Evolutionary conservation across 2,888 invertebrate genomes (phyloP).

Genomic region (Boloria euphrosyne): DNA sequence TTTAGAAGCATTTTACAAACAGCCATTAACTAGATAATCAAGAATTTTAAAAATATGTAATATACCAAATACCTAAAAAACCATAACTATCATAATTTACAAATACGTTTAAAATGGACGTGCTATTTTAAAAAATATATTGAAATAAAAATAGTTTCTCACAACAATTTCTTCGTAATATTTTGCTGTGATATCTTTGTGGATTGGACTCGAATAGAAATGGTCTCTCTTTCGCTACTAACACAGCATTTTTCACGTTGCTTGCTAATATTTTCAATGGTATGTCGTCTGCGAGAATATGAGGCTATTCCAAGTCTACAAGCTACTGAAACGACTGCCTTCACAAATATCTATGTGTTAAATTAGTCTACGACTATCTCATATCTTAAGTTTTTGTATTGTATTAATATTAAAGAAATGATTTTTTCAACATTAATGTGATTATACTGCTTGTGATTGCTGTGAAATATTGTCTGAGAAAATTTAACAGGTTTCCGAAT

Average conservation of each 20-base stretch:
- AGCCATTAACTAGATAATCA: too few species aligned
- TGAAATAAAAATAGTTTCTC: conserved; percentile 31
- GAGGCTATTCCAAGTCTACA: conserved; percentile 18
- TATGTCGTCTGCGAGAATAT: conserved; percentile 23
- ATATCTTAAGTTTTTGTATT: neutral
- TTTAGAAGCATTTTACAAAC: neutral
- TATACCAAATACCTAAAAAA: too few species aligned
- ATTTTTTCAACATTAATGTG: too few species aligned
- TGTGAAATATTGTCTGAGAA: too few species aligned
- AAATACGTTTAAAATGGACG: neutral
- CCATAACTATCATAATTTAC: too few species aligned
- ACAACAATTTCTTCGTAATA: conserved; percentile 32
- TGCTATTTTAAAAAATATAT: conserved; percentile 23
- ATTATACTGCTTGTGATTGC: too few species aligned
- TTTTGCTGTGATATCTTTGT: conserved; percentile 35
- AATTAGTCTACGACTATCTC: conserved; percentile 7
- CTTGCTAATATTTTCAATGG: conserved; percentile 32
- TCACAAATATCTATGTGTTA: conserved; percentile 9
- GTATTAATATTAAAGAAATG: too few species aligned
- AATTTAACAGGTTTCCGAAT: too few species aligned
- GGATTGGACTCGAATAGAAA: conserved; percentile 52
- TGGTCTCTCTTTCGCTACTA: conserved; percentile 46
- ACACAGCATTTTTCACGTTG: conserved; percentile 36
- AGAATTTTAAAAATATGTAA: too few species aligned
- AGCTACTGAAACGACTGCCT: conserved; percentile 7